Base-by-base conservation (phyloP, 1,140 invertebrate species). In the Dolichoris vasculosae region DNA sequence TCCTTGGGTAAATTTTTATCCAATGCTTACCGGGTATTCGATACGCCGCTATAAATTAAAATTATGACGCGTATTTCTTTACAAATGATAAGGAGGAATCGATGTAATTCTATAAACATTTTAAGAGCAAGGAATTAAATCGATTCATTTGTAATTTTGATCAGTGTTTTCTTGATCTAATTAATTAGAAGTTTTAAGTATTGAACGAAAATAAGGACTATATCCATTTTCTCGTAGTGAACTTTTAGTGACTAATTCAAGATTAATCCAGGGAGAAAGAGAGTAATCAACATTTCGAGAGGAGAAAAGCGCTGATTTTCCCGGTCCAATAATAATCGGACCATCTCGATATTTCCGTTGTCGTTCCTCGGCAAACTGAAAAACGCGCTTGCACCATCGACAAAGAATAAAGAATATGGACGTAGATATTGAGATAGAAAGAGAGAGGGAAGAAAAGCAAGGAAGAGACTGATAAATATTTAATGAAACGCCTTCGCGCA, bases 381-480 rank as follows among this genome's bases (percentile, higher is more conserved):
- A 85, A 59, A 51, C 35, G 6, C 7, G 64, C 80, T 26, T 6
- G 48, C 81, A 6, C 81, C 69, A 13, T 30, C 15, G 82, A 51
- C 23, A 55, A 51, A 51, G 75, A 59, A 26, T 6, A 9, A 6
- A 59, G 9, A 26, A 59, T 13, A 4, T 6, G 6, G 20, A 26
- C 55, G 2, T 43, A 46, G 38, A 48, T 43, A 48, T 40, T 2
- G 20, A n/a, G 23, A 43, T 2, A 9, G 35, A 51, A 32, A 43
- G 30, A 17, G 38, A 43, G 23, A 32, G 32, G 11, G 63, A 1
- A 17, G 38, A 0, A 38, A 20, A 23, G 8, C 7, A n/a, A 26
- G 38, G 2, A 73, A 26, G 38, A 26, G 8, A 43, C 79, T 83
- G 85, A 86, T 83, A 86, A 86, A 86, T 86, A 64, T 86, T 86